Percentiles rank a stretch among this genome's conserved stretches.
These are phyloP conservation scores for Parapristionchus giblindavisi DNA, from an alignment of 2,888 invertebrate species.

Conservation along the genomic window DNA sequence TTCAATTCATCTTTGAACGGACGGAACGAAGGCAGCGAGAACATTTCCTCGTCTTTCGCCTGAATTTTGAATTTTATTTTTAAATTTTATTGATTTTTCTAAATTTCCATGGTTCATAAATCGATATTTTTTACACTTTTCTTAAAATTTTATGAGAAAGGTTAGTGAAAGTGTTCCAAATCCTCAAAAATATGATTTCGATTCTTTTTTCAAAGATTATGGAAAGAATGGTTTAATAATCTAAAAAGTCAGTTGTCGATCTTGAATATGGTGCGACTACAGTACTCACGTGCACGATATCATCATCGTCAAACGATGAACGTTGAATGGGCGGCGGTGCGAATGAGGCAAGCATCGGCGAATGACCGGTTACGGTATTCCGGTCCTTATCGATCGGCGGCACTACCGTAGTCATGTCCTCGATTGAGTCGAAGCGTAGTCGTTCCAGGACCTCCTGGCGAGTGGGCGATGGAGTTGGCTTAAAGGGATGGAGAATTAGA, in stretches of 20 bases:
- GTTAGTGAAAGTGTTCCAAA: too few species aligned
- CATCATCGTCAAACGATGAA: slow-evolving; percentile 19
- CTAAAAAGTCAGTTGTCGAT: too few species aligned
- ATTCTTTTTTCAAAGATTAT: too few species aligned
- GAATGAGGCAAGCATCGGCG: slow-evolving; percentile 5
- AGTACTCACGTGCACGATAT: slow-evolving; percentile 19
- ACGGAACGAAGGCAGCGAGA: neutral
- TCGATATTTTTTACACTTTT: too few species aligned
- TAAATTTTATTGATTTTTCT: neutral
- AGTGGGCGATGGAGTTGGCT: slow-evolving; percentile 17
- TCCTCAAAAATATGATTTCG: too few species aligned
- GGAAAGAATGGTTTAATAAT: too few species aligned
- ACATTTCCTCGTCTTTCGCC: slow-evolving; percentile 7
- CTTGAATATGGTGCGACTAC: too few species aligned
- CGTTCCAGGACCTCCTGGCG: slow-evolving; percentile 20
- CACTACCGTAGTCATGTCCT: neutral
- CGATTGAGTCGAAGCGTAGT: neutral
- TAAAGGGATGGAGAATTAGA: neutral
- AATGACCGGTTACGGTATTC: too few species aligned
- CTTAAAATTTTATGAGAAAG: too few species aligned
- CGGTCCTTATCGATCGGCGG: neutral
- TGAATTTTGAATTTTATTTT: neutral
- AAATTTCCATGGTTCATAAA: too few species aligned
- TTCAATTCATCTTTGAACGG: slow-evolving; percentile 21
- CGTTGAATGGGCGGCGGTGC: neutral